Evolutionary conservation across 2,113 vertebrate genomes (phyloP).

Genomic region (Thalassarche chlororhynchos): DNA sequence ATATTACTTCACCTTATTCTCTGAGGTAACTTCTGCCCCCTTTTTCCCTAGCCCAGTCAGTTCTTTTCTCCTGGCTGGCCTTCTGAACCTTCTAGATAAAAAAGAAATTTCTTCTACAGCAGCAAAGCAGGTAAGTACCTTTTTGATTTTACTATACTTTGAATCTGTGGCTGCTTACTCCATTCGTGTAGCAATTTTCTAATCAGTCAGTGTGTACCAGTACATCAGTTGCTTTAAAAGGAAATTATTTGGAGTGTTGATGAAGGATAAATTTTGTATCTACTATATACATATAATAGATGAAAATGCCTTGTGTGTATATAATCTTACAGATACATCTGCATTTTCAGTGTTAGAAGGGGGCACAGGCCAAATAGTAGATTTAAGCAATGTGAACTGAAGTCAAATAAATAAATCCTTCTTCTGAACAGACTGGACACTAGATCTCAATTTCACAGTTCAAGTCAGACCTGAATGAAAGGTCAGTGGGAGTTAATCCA

Average conservation of each 20-base stretch:
- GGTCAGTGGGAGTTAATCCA: neutral
- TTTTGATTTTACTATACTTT: neutral
- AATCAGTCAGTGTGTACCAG: neutral
- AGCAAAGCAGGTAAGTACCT: conserved; percentile 86
- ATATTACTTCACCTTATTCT: neutral
- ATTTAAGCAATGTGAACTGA: neutral
- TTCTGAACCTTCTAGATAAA: conserved; percentile 86
- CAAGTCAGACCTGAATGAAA: neutral
- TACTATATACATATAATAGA: neutral
- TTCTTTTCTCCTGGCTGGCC: conserved; percentile 81
- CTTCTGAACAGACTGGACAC: neutral
- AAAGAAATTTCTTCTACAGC: conserved; percentile 85
- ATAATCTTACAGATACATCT: neutral
- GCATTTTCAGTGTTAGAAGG: neutral
- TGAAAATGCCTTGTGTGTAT: neutral
- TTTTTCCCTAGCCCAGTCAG: conserved; percentile 80
- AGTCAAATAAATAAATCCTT: neutral
- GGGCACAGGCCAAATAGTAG: neutral
- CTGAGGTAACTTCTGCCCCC: neutral
- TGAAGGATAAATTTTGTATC: neutral
- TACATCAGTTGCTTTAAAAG: neutral
- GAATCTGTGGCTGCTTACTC: neutral
- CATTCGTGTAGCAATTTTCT: neutral
- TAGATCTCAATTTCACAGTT: neutral
- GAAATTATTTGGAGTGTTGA: neutral